phyloP scores from a whole-genome alignment of 2,888 invertebrate species.

The Ophonus ardosiacus region DNA sequence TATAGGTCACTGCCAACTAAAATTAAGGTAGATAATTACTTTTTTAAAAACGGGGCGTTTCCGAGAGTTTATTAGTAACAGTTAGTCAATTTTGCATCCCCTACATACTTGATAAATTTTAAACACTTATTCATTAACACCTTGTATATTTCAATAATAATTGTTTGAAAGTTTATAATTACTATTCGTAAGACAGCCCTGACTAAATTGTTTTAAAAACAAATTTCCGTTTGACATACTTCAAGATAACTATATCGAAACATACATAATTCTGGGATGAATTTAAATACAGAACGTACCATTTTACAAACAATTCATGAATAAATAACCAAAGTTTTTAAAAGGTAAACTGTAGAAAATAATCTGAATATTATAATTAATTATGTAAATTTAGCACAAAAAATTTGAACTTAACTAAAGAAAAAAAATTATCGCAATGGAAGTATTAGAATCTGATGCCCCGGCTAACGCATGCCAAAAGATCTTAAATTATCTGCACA shows the following conservation, averaged over 20 bases:
- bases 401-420: background rate
- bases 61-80: too few species aligned
- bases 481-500: slow-evolving; percentile 65
- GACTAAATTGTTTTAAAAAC: slow-evolving; percentile 34
- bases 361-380: background rate
- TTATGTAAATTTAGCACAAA: background rate
- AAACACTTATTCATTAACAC: too few species aligned
- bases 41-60: too few species aligned
- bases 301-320: background rate
- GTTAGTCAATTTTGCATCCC: too few species aligned
- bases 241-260: background rate
- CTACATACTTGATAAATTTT: too few species aligned
- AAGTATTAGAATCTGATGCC: background rate
- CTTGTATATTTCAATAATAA: too few species aligned
- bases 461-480: background rate
- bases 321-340: background rate
- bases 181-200: background rate
- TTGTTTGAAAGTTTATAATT: too few species aligned
- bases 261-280: slow-evolving; percentile 14
- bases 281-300: slow-evolving; percentile 18
- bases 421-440: background rate
- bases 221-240: background rate
- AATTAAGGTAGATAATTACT: too few species aligned
- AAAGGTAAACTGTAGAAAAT: too few species aligned
- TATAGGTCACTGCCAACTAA: too few species aligned